Conservation (phyloP, 2,797 vertebrate species). For the Pangasius krempfi region DNA sequence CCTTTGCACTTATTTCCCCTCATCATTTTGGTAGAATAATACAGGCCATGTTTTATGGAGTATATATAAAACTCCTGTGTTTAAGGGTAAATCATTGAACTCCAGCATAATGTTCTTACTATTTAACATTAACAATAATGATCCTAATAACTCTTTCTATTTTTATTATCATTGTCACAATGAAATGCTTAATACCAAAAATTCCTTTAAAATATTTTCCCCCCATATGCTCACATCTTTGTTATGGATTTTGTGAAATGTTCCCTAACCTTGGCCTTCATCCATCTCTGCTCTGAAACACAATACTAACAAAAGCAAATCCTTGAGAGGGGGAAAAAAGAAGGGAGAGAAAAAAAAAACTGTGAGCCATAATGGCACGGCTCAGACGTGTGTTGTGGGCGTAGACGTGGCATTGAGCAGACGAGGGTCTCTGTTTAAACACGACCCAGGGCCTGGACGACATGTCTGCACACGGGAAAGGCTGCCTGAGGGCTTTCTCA, state of each 20-base stretch:
- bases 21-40: conserved; percentile 40
- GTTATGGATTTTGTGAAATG: conserved; percentile 63
- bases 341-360: conserved; percentile 39
- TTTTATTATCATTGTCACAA: neutral
- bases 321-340: conserved; percentile 61
- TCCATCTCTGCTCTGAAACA: conserved; percentile 60
- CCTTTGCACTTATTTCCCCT: conserved; percentile 38
- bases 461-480: conserved; percentile 35
- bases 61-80: neutral
- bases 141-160: neutral
- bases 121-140: conserved; percentile 7
- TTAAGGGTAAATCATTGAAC: neutral
- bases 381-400: conserved; percentile 48
- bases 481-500: conserved; percentile 31
- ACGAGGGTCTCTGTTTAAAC: conserved; percentile 69
- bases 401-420: conserved; percentile 45
- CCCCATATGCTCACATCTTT: neutral
- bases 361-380: conserved; percentile 38
- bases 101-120: neutral
- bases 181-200: conserved; percentile 6
- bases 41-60: conserved; percentile 34
- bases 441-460: conserved; percentile 56
- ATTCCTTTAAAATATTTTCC: neutral
- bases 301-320: conserved; percentile 70
- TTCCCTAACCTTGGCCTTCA: conserved; percentile 61